phyloP scores from a whole-genome alignment of 2,113 vertebrate genomes.

The Vombatus ursinus region DNA sequence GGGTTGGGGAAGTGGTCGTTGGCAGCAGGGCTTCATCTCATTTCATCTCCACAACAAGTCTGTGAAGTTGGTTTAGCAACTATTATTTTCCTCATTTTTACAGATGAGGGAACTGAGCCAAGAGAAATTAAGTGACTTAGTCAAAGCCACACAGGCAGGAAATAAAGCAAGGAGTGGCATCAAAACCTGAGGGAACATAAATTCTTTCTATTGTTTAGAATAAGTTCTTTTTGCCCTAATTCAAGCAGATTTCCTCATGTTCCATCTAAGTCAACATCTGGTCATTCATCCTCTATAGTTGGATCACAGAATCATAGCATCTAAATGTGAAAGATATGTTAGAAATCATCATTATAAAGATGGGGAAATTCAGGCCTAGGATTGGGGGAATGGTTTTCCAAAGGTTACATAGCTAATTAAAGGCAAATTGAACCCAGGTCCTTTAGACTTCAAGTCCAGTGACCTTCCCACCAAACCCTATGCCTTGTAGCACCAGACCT shows the following conservation, averaged over 20 bases:
- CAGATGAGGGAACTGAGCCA: neutral
- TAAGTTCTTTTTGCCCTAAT: neutral
- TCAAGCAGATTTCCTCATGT: neutral
- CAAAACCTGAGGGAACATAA: neutral
- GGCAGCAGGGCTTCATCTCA: neutral
- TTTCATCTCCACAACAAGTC: neutral
- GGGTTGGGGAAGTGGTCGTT: neutral
- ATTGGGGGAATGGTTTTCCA: neutral
- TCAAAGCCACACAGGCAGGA: neutral
- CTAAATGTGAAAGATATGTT: neutral
- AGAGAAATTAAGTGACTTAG: neutral
- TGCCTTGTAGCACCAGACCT: neutral
- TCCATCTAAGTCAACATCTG: neutral
- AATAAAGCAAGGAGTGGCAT: neutral
- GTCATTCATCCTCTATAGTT: neutral
- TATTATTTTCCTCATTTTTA: neutral
- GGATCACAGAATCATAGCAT: neutral
- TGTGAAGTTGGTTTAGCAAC: neutral
- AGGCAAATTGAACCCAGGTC: neutral
- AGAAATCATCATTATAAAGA: neutral
- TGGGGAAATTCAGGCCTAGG: neutral
- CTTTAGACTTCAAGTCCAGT: neutral
- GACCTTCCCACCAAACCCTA: neutral
- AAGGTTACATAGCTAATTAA: neutral
- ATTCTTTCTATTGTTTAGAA: neutral